Conservation (phyloP, 2,113 vertebrate species). For the Gadus macrocephalus region DNA sequence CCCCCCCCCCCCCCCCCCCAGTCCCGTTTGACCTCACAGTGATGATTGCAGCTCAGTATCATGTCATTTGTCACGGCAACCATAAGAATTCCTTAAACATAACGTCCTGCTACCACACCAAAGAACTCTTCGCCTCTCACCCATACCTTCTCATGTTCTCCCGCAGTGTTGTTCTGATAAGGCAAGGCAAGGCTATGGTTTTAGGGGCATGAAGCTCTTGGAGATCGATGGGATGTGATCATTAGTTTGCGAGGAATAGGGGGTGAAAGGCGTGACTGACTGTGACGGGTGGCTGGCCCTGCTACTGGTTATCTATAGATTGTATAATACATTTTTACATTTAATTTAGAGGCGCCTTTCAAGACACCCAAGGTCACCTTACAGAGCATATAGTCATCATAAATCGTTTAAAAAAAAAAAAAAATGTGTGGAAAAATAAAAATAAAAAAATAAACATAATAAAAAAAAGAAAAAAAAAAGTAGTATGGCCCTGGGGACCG, state of each 20-base stretch:
- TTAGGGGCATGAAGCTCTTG: constrained; percentile 16
- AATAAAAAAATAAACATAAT: too few species aligned
- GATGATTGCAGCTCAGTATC: constrained; percentile 18
- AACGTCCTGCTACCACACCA: too few species aligned
- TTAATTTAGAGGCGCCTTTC: too few species aligned
- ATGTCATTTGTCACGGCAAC: too few species aligned
- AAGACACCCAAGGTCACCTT: too few species aligned
- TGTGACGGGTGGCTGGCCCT: constrained; percentile 3
- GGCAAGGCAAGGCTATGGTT: constrained; percentile 5
- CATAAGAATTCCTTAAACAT: constrained; percentile 14
- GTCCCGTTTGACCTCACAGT: constrained; percentile 19
- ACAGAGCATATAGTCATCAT: too few species aligned
- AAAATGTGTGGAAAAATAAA: too few species aligned
- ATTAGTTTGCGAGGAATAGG: constrained; percentile 9
- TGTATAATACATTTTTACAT: too few species aligned
- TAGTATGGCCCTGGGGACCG: constrained; percentile 13
- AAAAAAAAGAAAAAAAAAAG: too few species aligned
- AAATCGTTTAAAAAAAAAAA: too few species aligned
- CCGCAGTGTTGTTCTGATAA: constrained; percentile 47
- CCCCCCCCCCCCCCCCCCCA: too few species aligned
- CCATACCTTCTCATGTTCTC: constrained; percentile 12
- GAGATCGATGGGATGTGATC: constrained; percentile 21
- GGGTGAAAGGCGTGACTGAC: constrained; percentile 30
- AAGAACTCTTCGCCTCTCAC: too few species aligned
- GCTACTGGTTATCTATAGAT: constrained; percentile 25